Base-by-base conservation (phyloP, 1,140 invertebrate genomes). In the Zophobas atratus region DNA sequence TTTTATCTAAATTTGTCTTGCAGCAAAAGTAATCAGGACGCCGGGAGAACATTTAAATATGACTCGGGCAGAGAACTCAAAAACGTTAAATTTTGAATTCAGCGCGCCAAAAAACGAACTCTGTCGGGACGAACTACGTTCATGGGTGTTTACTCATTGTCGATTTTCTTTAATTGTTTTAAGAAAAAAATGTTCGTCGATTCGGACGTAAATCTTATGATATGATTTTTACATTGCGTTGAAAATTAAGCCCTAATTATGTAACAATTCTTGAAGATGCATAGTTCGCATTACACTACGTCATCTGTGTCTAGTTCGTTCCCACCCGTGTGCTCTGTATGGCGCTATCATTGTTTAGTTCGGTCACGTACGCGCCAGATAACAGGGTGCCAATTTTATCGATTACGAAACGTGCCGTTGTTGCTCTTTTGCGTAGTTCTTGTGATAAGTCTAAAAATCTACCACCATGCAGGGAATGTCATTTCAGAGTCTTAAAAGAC, bases 401-500 rank as follows among this genome's bases (percentile, higher is more conserved):
- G 20, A 20, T 20, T 20, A 46, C 43, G 43, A 8, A 46, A 46
- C 8, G 8, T 46, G 3, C 8, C 43, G 43, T 4, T 46, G 3
- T 3, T 8, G 43, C 43, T 8, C 3, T 46, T 46, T 46, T 46
- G 43, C 8, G 43, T 3, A 8, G 43, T 46, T 46, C 8, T 3
- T 46, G 35, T 0, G 36, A 39, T 4, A 63, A 36, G 8, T 2
- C 8, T 8, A 71, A 74, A 74, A 55, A n/a, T 5, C 4, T 57
- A 53, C 33, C 70, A 84, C 79, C 46, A 90, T 91, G 90, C 87
- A 90, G 82, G 90, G 90, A 63, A 73, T 90, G 77, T 86, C 83
- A 43, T 76, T 90, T 0, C 79, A 84, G 20, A 88, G 87, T 72
- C 63, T 92, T 1, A 92, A 90, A 82, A 92, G 91, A 79, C 89